Base-by-base conservation (phyloP, 1,140 invertebrate genomes). In the Drosophila lini region DNA sequence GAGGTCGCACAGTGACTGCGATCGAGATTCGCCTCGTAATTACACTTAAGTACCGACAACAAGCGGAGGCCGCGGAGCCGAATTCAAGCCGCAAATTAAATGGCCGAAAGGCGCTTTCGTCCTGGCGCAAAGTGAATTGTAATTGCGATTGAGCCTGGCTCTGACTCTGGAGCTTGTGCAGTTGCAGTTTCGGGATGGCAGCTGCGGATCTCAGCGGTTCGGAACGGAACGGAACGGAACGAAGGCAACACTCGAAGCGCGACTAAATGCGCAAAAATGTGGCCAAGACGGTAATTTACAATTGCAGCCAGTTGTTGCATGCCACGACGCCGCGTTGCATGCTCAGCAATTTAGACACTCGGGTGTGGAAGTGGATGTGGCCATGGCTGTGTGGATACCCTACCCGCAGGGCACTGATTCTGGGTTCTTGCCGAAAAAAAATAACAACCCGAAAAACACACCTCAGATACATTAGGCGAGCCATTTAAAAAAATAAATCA, bases 261-360 rank as follows among this genome's bases (percentile, higher is more conserved):
- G 84, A 88, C 83, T 88, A 88, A 89, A 89, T 88, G 83, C 80
- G 84, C 83, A 88, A 88, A 86, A 88, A 88, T 88, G 80, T 88
- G 81, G 83, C 83, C 86, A 88, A 88, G 83, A 89, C 84, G 71
- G 84, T 88, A 88, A 88, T 88, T 88, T 89, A 83, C 84, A 88
- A 88, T 89, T 88, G 84, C 84, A 88, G 50, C 53, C 76, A 65
- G 52, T 58, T 73, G 70, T 76, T 76, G 74, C 73, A 64, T 67
- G 60, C 71, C 71, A 76, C 73, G 55, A 34, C 52, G 40, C 32
- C 63, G 44, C 61, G 61, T 42, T 64, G 61, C 61, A 65, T 67
- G 63, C 53, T 76, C 68, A 55, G 58, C 45, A 55, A 59, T 71
- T 73, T 53, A 47, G 41, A 55, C 52, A 67, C 38, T 48, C 64